Evolutionary conservation across 1,140 invertebrate genomes (phyloP).

Genomic region (Drosophila nikananu): DNA sequence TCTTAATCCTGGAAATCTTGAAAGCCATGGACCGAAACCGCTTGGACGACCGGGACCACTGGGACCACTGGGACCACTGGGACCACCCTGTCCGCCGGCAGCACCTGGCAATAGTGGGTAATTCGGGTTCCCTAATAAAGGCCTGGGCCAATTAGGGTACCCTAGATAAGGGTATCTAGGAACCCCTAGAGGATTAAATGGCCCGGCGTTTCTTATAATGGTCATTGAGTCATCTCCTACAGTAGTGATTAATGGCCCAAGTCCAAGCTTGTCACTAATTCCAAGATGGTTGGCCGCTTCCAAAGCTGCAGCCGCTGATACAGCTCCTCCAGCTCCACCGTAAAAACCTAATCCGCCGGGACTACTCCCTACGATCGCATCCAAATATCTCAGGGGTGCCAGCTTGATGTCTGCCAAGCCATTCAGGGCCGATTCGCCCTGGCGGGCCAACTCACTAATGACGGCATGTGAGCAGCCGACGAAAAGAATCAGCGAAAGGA

Average conservation of each 20-base stretch:
- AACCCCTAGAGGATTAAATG: slow-evolving; percentile 5
- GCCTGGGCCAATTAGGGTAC: neutral
- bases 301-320: slow-evolving; percentile 11
- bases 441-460: slow-evolving; percentile 21
- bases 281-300: slow-evolving; percentile 9
- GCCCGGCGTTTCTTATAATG: slow-evolving; percentile 26
- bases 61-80: neutral
- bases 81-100: too few relatives aligned
- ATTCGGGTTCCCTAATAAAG: neutral
- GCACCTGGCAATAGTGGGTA: neutral
- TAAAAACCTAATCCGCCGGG: slow-evolving; percentile 8
- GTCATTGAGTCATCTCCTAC: slow-evolving; percentile 42
- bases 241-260: slow-evolving; percentile 5
- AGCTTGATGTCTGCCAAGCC: slow-evolving; percentile 32
- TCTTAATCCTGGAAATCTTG: neutral
- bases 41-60: neutral
- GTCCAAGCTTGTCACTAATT: neutral
- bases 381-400: slow-evolving; percentile 30
- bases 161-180: neutral
- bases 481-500: slow-evolving; percentile 31
- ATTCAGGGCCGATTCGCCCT: slow-evolving; percentile 18
- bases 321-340: neutral
- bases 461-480: slow-evolving; percentile 24
- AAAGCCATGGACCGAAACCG: neutral
- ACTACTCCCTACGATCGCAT: slow-evolving; percentile 26